Percentiles rank a stretch among this genome's conserved stretches.
phyloP scores from a whole-genome alignment of 2,113 vertebrate species.

The Amphilophus citrinellus region DNA sequence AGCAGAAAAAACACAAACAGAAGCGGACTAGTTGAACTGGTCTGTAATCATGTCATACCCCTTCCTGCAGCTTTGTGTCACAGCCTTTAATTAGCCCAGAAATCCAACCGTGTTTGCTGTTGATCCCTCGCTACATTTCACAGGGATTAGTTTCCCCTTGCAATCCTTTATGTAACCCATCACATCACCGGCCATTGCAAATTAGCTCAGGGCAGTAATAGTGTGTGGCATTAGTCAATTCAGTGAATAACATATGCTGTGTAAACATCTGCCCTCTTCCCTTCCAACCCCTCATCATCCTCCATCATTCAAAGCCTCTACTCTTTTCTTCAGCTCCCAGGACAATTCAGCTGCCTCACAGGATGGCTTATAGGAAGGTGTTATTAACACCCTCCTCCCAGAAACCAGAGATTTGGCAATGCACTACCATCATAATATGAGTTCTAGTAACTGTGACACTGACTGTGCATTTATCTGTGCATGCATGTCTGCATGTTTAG shows the following conservation, averaged over 20 bases:
- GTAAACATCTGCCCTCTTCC: conserved; percentile 1
- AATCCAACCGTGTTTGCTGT: conserved; percentile 28
- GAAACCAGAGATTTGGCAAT: conserved; percentile 21
- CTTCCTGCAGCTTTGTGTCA: conserved; percentile 37
- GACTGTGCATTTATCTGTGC: not conserved
- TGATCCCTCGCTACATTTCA: conserved; percentile 66
- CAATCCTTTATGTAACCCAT: conserved; percentile 37
- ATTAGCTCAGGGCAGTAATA: conserved; percentile 20
- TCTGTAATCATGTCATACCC: not conserved
- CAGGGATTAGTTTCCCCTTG: conserved; percentile 51
- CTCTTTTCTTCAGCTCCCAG: not conserved
- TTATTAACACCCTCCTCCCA: conserved; percentile 5
- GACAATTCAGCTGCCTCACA: not conserved
- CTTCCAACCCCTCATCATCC: not conserved
- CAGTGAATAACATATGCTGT: not conserved
- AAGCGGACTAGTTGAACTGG: not conserved
- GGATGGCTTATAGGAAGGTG: not conserved
- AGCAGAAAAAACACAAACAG: conserved; percentile 17
- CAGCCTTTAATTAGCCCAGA: conserved; percentile 60
- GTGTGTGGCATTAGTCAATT: not conserved
- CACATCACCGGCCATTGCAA: not conserved
- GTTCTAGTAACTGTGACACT: conserved; percentile 1
- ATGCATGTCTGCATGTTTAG: not conserved
- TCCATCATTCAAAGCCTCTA: not conserved
- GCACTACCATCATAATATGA: conserved; percentile 4